Percentiles rank a stretch among this genome's conserved stretches.
Evolutionary conservation across 2,113 vertebrate species (phyloP).

Genomic region (Amia ocellicauda): DNA sequence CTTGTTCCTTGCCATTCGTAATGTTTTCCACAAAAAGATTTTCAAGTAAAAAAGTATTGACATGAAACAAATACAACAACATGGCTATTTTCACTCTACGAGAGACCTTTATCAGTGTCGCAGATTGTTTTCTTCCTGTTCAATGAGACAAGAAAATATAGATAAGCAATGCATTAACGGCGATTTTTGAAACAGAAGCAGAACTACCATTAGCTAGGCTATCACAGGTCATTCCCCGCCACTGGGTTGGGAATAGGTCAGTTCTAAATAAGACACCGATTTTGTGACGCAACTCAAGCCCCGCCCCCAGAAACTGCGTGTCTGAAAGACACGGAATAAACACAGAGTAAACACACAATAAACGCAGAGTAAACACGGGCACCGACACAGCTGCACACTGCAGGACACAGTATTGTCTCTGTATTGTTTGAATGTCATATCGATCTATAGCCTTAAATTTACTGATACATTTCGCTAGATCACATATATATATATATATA

Average conservation of each 20-base stretch:
- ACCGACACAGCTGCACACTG: too few relatives aligned
- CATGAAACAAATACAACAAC: background rate
- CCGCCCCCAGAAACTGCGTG: too few relatives aligned
- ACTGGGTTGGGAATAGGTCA: slow-evolving; percentile 25
- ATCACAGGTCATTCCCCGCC: slow-evolving; percentile 11
- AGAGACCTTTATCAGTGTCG: background rate
- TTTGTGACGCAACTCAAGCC: too few relatives aligned
- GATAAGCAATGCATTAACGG: slow-evolving; percentile 17
- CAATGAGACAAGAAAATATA: slow-evolving; percentile 5
- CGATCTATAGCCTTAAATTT: too few relatives aligned
- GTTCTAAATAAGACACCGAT: slow-evolving; percentile 1
- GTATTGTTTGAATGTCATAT: too few relatives aligned
- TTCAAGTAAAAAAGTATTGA: background rate
- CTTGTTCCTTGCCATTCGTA: slow-evolving; percentile 16
- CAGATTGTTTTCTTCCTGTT: background rate
- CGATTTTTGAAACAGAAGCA: slow-evolving; percentile 29
- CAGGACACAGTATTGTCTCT: too few relatives aligned
- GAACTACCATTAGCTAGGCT: slow-evolving; percentile 2
- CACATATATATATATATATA: too few relatives aligned
- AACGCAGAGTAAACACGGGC: too few relatives aligned
- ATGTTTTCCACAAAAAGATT: slow-evolving; percentile 1
- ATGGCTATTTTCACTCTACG: background rate
- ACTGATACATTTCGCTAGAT: too few relatives aligned
- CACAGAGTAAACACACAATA: too few relatives aligned
- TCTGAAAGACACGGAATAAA: too few relatives aligned